phyloP scores from a whole-genome alignment of 2,797 vertebrate genomes.

The Enteromius radiatus region DNA sequence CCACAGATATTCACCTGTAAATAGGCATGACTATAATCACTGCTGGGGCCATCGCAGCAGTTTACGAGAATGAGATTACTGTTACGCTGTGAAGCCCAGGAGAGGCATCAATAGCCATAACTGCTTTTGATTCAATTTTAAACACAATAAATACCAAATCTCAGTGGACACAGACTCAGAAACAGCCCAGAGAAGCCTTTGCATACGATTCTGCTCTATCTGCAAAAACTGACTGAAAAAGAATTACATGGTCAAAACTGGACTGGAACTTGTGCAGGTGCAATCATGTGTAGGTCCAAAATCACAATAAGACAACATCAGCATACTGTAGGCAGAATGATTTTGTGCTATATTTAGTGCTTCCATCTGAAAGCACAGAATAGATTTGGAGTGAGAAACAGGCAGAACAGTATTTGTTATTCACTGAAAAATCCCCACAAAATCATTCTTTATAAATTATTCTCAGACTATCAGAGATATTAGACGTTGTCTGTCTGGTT shows the following conservation, averaged over 20 bases:
- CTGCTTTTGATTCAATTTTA: conserved; percentile 55
- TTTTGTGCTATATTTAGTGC: neutral
- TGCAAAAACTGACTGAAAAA: neutral
- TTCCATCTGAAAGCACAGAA: neutral
- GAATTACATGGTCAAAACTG: neutral
- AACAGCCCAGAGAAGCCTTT: neutral
- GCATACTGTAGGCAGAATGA: neutral
- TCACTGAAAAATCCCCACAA: neutral
- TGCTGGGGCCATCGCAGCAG: conserved; percentile 26
- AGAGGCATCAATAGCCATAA: conserved; percentile 47
- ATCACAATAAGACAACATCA: neutral
- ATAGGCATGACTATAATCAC: conserved; percentile 53
- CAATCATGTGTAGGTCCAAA: neutral
- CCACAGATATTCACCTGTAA: conserved; percentile 57
- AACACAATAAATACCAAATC: conserved; percentile 48
- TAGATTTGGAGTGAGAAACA: neutral
- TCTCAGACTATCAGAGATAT: neutral
- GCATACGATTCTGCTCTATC: neutral
- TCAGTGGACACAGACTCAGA: conserved; percentile 34
- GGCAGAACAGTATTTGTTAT: neutral
- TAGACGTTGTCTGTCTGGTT: too few species aligned
- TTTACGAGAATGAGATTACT: conserved; percentile 58
- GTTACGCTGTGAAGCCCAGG: conserved; percentile 42
- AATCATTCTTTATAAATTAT: neutral
- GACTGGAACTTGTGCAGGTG: neutral